Percentiles rank a stretch among this genome's conserved stretches.
Evolutionary conservation across 1,140 invertebrate species (phyloP).

Genomic region (Micrasema longulum): DNA sequence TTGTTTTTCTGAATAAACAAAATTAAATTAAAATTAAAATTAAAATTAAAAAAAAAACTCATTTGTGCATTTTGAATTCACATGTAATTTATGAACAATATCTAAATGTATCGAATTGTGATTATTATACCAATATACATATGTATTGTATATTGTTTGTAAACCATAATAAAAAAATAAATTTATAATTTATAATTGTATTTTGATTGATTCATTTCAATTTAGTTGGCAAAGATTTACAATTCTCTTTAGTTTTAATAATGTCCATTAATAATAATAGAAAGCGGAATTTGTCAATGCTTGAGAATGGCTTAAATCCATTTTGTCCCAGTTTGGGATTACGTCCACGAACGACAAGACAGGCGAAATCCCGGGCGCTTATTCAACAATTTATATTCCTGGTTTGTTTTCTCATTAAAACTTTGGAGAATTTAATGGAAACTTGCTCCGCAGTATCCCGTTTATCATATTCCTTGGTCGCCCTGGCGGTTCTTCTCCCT

Average conservation of each 20-base stretch:
- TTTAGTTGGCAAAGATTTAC: not conserved
- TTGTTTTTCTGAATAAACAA: too few species aligned
- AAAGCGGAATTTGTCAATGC: conserved; percentile 30
- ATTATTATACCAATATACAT: too few species aligned
- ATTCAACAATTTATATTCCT: conserved; percentile 44
- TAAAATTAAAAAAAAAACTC: too few species aligned
- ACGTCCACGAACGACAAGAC: conserved; percentile 25
- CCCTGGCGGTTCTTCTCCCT: conserved; percentile 6
- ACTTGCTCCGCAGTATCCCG: conserved; percentile 14
- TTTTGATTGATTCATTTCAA: not conserved
- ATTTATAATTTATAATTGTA: too few species aligned
- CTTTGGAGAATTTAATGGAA: conserved; percentile 43
- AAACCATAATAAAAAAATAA: too few species aligned
- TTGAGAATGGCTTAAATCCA: conserved; percentile 15
- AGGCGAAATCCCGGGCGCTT: conserved; percentile 22
- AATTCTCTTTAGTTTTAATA: conserved; percentile 23
- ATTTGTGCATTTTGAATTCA: too few species aligned
- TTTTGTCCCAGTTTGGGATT: conserved; percentile 18
- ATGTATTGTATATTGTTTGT: too few species aligned
- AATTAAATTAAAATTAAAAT: too few species aligned
- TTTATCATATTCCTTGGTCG: conserved; percentile 43
- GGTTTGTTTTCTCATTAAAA: conserved; percentile 48
- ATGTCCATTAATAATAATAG: conserved; percentile 24
- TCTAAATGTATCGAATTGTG: too few species aligned
- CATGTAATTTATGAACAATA: too few species aligned